phyloP scores from a whole-genome alignment of 1,140 invertebrate genomes.

The Diorhabda sublineata region DNA sequence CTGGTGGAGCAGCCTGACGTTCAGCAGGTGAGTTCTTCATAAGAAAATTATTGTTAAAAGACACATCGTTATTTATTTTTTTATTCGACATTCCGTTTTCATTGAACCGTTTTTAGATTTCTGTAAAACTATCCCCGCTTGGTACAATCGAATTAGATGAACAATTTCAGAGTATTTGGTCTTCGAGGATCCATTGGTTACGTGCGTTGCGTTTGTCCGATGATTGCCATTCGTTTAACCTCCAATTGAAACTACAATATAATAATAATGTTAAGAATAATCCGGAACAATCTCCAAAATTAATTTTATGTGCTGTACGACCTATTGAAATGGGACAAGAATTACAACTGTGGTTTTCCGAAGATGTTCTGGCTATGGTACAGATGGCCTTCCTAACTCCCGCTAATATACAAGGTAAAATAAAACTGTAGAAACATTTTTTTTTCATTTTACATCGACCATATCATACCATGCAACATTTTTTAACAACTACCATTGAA shows the following conservation, averaged over 20 bases:
- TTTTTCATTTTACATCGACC: too few species aligned
- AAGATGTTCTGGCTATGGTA: constrained; percentile 64
- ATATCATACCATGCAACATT: too few species aligned
- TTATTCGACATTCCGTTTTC: not conserved
- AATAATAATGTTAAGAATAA: not conserved
- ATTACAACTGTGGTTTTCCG: constrained; percentile 77
- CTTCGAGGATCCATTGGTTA: constrained; percentile 40
- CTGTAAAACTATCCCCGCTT: constrained; percentile 30
- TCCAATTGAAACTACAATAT: constrained; percentile 49
- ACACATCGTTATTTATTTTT: not conserved
- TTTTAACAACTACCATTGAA: too few species aligned
- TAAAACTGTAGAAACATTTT: too few species aligned
- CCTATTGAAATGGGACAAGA: constrained; percentile 56
- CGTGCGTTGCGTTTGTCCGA: constrained; percentile 55
- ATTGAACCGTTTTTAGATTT: constrained; percentile 31
- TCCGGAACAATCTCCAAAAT: constrained; percentile 27
- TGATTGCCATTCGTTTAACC: constrained; percentile 66
- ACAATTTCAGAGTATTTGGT: constrained; percentile 35
- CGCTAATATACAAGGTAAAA: constrained; percentile 73
- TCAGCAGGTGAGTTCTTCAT: constrained; percentile 36
- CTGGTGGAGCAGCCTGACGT: constrained; percentile 38
- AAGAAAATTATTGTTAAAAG: not conserved
- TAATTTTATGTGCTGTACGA: constrained; percentile 51
- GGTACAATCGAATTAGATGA: constrained; percentile 38
- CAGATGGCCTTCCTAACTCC: constrained; percentile 77